A percentile compares a stretch with the other conserved stretches of the same genome.
These are phyloP conservation scores for Sphaeridia pumilis DNA, from an alignment of 2,888 invertebrate species.

Conservation along the genomic window DNA sequence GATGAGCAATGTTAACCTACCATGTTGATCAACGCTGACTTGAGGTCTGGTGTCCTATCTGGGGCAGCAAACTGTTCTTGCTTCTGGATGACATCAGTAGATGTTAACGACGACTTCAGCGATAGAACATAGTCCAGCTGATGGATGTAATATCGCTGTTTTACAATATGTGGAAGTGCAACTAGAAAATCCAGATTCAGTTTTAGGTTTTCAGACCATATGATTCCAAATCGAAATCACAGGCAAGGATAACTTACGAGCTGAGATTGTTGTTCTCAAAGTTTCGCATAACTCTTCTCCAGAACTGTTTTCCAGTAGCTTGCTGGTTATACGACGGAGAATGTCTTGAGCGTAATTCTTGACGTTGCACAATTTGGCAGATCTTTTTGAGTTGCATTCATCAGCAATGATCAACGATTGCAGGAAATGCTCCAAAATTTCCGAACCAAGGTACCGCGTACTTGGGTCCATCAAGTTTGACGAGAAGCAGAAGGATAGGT, in stretches of 20 bases:
- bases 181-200: no score
- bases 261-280: no score
- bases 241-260: no score
- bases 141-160: slow-evolving; percentile 18
- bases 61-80: slow-evolving; percentile 30
- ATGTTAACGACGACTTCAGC: slow-evolving; percentile 1
- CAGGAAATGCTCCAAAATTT: slow-evolving; percentile 25
- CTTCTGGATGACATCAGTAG: slow-evolving; percentile 20
- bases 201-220: no score
- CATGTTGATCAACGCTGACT: slow-evolving; percentile 5
- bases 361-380: slow-evolving; percentile 5
- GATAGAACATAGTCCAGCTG: slow-evolving; percentile 16
- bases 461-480: slow-evolving; percentile 10
- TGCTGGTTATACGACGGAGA: slow-evolving; percentile 15
- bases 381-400: slow-evolving; percentile 20
- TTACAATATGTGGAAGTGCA: slow-evolving; percentile 19
- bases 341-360: slow-evolving; percentile 16
- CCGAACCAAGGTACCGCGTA: slow-evolving; percentile 8
- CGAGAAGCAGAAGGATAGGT: slow-evolving; percentile 23
- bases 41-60: neutral
- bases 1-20: neutral
- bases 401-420: slow-evolving; percentile 16
- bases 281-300: no score
- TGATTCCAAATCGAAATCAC: no score
- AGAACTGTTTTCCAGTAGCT: slow-evolving; percentile 6